Base-by-base conservation (phyloP, 2,113 vertebrate genomes). In the Brachyhypopomus gauderio region DNA sequence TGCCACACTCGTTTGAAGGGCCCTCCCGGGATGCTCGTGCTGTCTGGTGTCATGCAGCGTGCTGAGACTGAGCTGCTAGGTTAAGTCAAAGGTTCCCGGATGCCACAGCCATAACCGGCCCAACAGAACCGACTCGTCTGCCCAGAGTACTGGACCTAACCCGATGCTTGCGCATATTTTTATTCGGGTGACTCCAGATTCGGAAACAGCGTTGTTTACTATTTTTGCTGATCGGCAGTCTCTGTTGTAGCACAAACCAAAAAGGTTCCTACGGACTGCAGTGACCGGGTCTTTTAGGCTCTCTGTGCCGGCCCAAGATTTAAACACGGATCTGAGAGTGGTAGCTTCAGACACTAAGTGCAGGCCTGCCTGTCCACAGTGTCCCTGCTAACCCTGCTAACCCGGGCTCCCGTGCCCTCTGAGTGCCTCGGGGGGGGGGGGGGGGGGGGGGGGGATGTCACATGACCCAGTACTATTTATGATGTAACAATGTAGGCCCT, bases 401-500 rank as follows among this genome's bases (percentile, higher is more conserved):
- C 64, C 20, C 20, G n/a, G n/a, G n/a, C 64, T 19, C 17, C 66
- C 22, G 34, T 41, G 19, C 22, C 64, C 64, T 36, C 64, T 19
- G 5, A 9, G 64, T 20, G 66, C 4, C 66, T 41, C 66, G 3
- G 3, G 66, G 34, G 66, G 22, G 66, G 2, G 45, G 7, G 20
- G 66, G 3, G 3, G 66, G 34, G 66, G 22, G 66, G 2, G 45
- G 7, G 20, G 66, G 41, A 38, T 19, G 36, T 17, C 8, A 19
- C 34, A 20, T n/a, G 5, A 8, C 58, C 14, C 17, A 48, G 30
- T 45, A 41, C 56, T 9, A 22, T 27, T 16, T 25, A 34, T 56
- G 64, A 59, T 62, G 25, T 79, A 59, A 79, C 36, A 34, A 5
- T 27, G 48, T 5, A 27, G 11, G 76, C 63, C 8, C 52, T 70